Conservation (phyloP, 2,888 invertebrate species). For the Spicauda simplicius region DNA sequence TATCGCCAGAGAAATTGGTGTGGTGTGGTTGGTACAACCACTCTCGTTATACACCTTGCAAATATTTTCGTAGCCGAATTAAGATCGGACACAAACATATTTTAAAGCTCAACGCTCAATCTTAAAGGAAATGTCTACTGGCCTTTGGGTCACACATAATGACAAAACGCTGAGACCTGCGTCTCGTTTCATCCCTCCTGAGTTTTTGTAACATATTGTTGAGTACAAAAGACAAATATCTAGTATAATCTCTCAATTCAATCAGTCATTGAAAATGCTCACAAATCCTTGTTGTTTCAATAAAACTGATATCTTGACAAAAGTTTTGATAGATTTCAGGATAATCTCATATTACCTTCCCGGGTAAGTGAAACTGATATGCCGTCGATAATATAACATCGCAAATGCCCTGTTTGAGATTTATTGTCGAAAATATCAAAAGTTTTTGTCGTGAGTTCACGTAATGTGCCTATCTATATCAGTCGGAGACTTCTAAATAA, state of each 20-base stretch:
- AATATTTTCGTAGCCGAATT: too few relatives aligned
- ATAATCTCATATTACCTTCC: slow-evolving; percentile 35
- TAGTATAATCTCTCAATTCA: slow-evolving; percentile 26
- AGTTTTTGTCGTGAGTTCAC: slow-evolving; percentile 1
- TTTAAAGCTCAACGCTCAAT: too few relatives aligned
- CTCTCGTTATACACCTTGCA: too few relatives aligned
- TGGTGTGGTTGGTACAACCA: too few relatives aligned
- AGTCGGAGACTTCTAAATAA: slow-evolving; percentile 1
- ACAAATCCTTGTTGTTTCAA: slow-evolving; percentile 32
- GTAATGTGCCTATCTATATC: background rate
- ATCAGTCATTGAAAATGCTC: slow-evolving; percentile 28
- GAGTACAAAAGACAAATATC: slow-evolving; percentile 20
- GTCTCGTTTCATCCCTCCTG: slow-evolving; percentile 4
- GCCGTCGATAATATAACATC: slow-evolving; percentile 28
- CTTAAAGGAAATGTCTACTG: too few relatives aligned
- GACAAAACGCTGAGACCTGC: slow-evolving; percentile 6
- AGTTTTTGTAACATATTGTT: slow-evolving; percentile 20
- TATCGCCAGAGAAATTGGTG: too few relatives aligned
- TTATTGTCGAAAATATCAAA: slow-evolving; percentile 8
- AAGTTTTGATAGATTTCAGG: slow-evolving; percentile 33
- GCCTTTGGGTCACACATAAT: background rate
- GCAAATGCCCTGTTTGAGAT: slow-evolving; percentile 13
- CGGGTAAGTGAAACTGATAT: slow-evolving; percentile 33
- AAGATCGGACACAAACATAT: too few relatives aligned
- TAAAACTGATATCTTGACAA: slow-evolving; percentile 34